Evolutionary conservation across 64 coral and sea anemone genomes (phyloP).

Genomic region (Exaiptasia diaphana): DNA sequence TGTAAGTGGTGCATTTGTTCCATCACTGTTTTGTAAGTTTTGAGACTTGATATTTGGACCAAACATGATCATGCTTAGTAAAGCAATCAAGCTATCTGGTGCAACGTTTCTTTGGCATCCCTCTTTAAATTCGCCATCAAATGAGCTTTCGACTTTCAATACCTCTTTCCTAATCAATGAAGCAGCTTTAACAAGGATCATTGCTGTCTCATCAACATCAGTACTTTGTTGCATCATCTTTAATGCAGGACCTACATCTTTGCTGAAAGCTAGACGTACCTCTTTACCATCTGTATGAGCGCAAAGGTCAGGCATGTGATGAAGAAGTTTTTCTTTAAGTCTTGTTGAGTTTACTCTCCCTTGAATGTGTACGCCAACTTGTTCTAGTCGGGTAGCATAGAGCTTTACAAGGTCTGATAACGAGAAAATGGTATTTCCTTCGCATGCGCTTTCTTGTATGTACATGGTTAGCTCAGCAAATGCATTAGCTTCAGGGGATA

Average conservation of each 20-base stretch:
- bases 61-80: constrained; percentile 3
- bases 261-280: not conserved
- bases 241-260: not conserved
- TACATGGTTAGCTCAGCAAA: not conserved
- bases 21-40: not conserved
- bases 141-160: constrained; percentile 10
- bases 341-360: not conserved
- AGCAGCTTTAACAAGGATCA: constrained; percentile 3
- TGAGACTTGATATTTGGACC: constrained; percentile 15
- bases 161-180: constrained; percentile 17
- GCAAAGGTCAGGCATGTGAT: not conserved
- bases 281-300: not conserved
- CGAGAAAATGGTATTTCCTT: not conserved
- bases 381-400: not conserved
- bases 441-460: not conserved
- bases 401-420: constrained; percentile 13
- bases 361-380: not conserved
- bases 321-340: not conserved
- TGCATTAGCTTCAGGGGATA: not conserved
- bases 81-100: constrained; percentile 4
- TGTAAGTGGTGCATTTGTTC: constrained; percentile 4
- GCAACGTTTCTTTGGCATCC: constrained; percentile 1
- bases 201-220: constrained; percentile 2
- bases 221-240: not conserved
- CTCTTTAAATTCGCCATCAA: constrained; percentile 13